phyloP scores from a whole-genome alignment of 2,113 vertebrate genomes.

The Seriola quinqueradiata region DNA sequence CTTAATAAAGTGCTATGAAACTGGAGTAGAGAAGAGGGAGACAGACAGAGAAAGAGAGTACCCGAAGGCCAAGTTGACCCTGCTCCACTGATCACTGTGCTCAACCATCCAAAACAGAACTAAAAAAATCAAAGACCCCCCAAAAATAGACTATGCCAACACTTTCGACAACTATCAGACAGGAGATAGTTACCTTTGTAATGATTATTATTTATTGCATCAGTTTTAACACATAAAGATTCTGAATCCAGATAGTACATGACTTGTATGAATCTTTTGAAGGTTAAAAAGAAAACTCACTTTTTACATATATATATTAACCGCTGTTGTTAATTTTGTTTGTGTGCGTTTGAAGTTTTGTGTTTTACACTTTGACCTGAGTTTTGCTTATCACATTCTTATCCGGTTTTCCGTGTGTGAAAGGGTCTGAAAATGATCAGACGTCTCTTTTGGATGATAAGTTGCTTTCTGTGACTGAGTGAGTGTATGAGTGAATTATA shows the following conservation, averaged over 20 bases:
- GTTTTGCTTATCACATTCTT: background rate
- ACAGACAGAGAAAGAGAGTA: slow-evolving; percentile 22
- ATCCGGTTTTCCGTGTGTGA: background rate
- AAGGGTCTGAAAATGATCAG: background rate
- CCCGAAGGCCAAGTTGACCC: slow-evolving; percentile 28
- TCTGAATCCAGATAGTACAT: background rate
- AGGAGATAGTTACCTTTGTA: background rate
- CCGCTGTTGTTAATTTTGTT: too few relatives aligned
- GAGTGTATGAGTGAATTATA: background rate
- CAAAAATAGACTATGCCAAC: background rate
- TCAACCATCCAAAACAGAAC: slow-evolving; percentile 56
- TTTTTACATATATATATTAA: background rate
- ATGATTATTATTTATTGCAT: background rate
- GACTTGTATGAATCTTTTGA: background rate
- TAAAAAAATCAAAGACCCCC: slow-evolving; percentile 20
- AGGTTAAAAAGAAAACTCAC: background rate
- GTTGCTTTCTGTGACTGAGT: background rate
- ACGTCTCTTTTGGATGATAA: background rate
- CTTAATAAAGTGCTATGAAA: slow-evolving; percentile 79
- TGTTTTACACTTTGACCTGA: background rate
- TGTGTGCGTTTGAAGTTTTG: background rate
- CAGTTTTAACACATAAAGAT: background rate
- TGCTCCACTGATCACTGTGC: slow-evolving; percentile 63
- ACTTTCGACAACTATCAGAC: background rate
- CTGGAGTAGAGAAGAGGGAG: slow-evolving; percentile 59